These are phyloP conservation scores for Rhinichthys osculus DNA, from an alignment of 2,797 vertebrate species.

Conservation along the genomic window DNA sequence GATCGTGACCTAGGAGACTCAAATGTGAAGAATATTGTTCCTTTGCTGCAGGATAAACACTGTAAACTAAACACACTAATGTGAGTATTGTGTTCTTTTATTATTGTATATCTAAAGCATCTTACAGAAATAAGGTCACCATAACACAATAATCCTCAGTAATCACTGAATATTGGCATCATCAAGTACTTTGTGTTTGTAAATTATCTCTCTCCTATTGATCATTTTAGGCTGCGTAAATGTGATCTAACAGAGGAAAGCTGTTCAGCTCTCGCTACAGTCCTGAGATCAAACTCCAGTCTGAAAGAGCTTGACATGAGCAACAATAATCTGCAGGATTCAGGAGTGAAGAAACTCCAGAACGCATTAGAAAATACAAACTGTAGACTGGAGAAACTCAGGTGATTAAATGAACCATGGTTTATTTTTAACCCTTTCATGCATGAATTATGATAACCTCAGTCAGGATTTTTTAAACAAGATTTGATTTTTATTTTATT, in stretches of 20 bases:
- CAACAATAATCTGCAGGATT: not conserved
- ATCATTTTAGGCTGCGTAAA: not conserved
- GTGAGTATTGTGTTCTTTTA: not conserved
- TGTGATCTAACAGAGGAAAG: not conserved
- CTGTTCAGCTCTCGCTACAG: not conserved
- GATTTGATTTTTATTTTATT: no score
- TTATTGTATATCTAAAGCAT: not conserved
- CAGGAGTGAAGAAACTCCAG: conserved; percentile 9
- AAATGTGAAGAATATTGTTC: not conserved
- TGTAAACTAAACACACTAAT: not conserved
- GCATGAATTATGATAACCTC: no score
- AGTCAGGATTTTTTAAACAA: no score
- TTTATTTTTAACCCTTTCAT: no score
- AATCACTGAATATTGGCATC: not conserved
- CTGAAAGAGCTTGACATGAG: not conserved
- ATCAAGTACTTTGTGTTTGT: not conserved
- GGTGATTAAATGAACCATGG: not conserved
- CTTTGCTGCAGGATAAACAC: not conserved
- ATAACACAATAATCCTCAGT: not conserved
- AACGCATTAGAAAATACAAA: not conserved
- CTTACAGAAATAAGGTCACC: not conserved
- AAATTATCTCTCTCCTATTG: not conserved
- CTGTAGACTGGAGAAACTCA: not conserved
- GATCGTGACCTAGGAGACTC: no score
- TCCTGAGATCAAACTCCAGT: conserved; percentile 1